A percentile compares a stretch with the other conserved stretches of the same genome.
phyloP scores from a whole-genome alignment of 2,888 invertebrate species.

The Lathronympha strigana region DNA sequence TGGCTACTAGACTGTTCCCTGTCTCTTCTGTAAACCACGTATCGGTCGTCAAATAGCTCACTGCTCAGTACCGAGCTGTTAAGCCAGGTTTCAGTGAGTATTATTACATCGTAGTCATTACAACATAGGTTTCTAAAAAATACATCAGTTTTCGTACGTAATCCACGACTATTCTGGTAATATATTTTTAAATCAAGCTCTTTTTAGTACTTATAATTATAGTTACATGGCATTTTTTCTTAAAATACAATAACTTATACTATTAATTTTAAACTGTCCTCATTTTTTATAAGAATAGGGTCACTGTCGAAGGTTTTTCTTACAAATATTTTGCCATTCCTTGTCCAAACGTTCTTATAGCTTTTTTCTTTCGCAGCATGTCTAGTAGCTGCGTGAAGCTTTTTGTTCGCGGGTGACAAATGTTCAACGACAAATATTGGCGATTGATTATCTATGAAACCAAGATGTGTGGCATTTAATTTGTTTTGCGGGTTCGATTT shows the following conservation, averaged over 20 bases:
- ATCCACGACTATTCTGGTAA: slow-evolving; percentile 44
- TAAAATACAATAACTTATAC: background rate
- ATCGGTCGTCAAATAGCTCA: slow-evolving; percentile 38
- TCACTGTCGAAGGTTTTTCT: slow-evolving; percentile 13
- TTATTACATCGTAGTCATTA: slow-evolving; percentile 40
- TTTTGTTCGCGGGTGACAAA: slow-evolving; percentile 27
- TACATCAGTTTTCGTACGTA: slow-evolving; percentile 38
- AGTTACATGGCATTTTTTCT: background rate
- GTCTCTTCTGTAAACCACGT: slow-evolving; percentile 20
- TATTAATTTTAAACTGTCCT: background rate
- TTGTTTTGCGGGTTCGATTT: slow-evolving; percentile 40
- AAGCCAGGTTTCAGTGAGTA: slow-evolving; percentile 44
- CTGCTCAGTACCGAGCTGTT: slow-evolving; percentile 28
- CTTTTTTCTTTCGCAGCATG: background rate
- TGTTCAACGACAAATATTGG: slow-evolving; percentile 30
- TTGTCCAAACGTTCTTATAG: slow-evolving; percentile 27
- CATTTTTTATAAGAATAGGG: background rate
- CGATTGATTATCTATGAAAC: background rate
- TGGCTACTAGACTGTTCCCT: background rate
- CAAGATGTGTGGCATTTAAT: slow-evolving; percentile 40
- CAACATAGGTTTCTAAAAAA: slow-evolving; percentile 32
- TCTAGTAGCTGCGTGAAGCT: slow-evolving; percentile 26
- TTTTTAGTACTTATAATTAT: background rate
- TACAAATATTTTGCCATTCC: slow-evolving; percentile 23
- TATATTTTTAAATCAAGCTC: slow-evolving; percentile 23